A percentile compares a stretch with the other conserved stretches of the same genome.
Conservation (phyloP, 2,888 invertebrate species). For the Aproaerema taeniolella region DNA sequence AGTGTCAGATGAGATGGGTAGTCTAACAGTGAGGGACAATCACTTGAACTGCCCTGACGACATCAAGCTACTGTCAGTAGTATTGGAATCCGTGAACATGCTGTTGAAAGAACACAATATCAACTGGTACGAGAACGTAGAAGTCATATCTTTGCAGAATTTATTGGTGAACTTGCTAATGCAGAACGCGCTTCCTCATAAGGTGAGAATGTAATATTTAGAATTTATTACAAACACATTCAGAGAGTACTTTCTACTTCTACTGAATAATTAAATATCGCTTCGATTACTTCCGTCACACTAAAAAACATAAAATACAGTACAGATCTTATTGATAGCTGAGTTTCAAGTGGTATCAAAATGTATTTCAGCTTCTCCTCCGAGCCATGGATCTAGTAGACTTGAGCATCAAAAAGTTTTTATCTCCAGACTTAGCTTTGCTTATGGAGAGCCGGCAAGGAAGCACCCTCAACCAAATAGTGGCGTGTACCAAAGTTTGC, state of each 20-base stretch:
- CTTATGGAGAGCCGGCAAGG: slow-evolving; percentile 79
- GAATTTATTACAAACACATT: too few relatives aligned
- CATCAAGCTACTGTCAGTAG: slow-evolving; percentile 27
- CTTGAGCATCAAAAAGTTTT: slow-evolving; percentile 81
- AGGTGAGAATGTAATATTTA: too few relatives aligned
- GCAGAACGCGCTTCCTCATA: slow-evolving; percentile 26
- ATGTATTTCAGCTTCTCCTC: slow-evolving; percentile 77
- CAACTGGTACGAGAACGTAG: slow-evolving; percentile 37
- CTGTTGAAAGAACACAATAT: slow-evolving; percentile 35
- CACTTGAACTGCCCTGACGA: slow-evolving; percentile 28
- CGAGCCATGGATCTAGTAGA: slow-evolving; percentile 81
- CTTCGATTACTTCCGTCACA: too few relatives aligned
- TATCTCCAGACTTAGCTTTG: slow-evolving; percentile 83
- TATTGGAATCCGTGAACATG: slow-evolving; percentile 32
- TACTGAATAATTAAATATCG: too few relatives aligned
- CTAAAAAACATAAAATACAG: too few relatives aligned
- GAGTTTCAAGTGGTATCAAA: too few relatives aligned
- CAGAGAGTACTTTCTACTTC: too few relatives aligned
- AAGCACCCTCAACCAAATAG: slow-evolving; percentile 77
- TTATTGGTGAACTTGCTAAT: slow-evolving; percentile 33
- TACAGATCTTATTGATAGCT: too few relatives aligned
- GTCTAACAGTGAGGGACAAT: slow-evolving; percentile 25
- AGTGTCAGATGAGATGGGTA: slow-evolving; percentile 26
- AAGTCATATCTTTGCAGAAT: slow-evolving; percentile 34
- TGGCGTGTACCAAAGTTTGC: slow-evolving; percentile 77